phyloP scores from a whole-genome alignment of 2,888 invertebrate species.

The Sphecodes monilicornis region DNA sequence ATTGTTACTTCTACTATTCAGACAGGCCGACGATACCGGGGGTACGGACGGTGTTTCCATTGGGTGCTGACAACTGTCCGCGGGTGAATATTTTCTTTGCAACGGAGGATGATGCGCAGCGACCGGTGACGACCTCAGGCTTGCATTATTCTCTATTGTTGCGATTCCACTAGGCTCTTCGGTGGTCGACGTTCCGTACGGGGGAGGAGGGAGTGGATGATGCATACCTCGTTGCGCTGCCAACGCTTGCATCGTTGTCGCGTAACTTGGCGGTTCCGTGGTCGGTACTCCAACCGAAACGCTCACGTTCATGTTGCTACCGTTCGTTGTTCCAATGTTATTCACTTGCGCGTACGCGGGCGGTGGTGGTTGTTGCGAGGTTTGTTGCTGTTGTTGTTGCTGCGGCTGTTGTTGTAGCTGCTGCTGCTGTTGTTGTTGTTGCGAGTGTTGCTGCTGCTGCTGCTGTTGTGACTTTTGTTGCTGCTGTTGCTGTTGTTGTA shows the following conservation, averaged over 20 bases:
- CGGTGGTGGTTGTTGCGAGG: conserved; percentile 83
- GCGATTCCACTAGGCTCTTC: conserved; percentile 83
- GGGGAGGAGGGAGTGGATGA: conserved; percentile 88
- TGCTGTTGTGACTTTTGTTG: conserved; percentile 91
- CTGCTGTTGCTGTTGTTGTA: conserved; percentile 85
- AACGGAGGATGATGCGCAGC: conserved; percentile 87
- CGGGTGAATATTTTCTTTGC: conserved; percentile 90
- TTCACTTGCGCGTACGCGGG: conserved; percentile 86
- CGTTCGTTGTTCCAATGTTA: conserved; percentile 84
- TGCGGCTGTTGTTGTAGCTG: conserved; percentile 87
- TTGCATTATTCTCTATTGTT: conserved; percentile 84
- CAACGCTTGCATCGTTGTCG: conserved; percentile 93
- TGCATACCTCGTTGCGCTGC: conserved; percentile 90
- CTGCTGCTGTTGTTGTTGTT: conserved; percentile 84
- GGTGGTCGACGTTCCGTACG: conserved; percentile 86
- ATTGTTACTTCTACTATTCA: conserved; percentile 85
- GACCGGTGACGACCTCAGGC: conserved; percentile 85
- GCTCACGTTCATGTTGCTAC: conserved; percentile 79
- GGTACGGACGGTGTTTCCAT: conserved; percentile 86
- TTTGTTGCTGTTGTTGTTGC: conserved; percentile 87
- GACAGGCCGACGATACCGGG: conserved; percentile 87
- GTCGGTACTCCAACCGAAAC: conserved; percentile 88
- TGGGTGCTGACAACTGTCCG: conserved; percentile 73
- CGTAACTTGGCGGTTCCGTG: conserved; percentile 96
- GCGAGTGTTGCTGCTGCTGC: conserved; percentile 85